Conservation (phyloP, 2,797 vertebrate genomes). For the Pseudochirops cupreus region DNA sequence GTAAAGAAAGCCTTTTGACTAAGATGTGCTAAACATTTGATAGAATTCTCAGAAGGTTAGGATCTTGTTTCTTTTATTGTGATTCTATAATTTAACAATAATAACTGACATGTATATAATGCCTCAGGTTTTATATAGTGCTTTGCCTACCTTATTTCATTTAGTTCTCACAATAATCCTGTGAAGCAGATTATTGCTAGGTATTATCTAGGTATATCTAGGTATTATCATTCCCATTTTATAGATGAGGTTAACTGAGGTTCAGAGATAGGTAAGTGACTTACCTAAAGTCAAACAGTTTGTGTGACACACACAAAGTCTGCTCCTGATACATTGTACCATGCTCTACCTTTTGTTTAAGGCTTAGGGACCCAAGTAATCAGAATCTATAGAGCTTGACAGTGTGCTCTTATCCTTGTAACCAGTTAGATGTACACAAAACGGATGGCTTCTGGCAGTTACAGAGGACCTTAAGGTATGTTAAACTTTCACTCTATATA, state of each 20-base stretch:
- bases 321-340: neutral
- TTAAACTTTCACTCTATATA: conserved; percentile 48
- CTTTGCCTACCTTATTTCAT: neutral
- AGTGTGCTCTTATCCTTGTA: conserved; percentile 45
- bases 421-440: conserved; percentile 21
- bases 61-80: neutral
- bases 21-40: neutral
- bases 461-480: conserved; percentile 48
- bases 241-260: neutral
- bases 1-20: neutral
- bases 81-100: neutral
- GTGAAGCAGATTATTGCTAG: neutral
- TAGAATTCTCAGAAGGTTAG: neutral
- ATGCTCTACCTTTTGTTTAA: neutral
- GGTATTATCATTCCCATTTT: neutral
- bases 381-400: conserved; percentile 37
- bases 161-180: neutral
- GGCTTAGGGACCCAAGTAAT: conserved; percentile 15
- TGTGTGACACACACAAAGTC: neutral
- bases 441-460: conserved; percentile 54
- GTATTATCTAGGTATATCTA: neutral
- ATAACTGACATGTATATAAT: neutral
- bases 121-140: neutral
- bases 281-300: neutral
- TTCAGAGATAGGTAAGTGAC: neutral